Evolutionary conservation across 2,113 vertebrate genomes (phyloP).

Genomic region (Periophthalmodon schlosseri): DNA sequence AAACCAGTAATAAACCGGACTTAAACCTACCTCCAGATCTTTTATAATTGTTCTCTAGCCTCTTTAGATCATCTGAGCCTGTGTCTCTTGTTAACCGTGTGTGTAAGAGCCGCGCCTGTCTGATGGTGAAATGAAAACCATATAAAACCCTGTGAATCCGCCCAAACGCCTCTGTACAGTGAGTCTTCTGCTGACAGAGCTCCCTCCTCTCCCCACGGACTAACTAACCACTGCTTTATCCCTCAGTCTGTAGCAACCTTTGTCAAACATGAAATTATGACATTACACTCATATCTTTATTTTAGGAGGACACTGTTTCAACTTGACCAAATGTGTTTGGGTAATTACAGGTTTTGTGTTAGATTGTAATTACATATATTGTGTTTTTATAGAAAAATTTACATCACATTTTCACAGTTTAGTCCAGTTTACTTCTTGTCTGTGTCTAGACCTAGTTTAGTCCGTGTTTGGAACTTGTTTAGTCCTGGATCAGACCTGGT

Average conservation of each 20-base stretch:
- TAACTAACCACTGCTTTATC: not conserved
- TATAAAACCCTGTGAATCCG: not conserved
- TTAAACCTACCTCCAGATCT: not conserved
- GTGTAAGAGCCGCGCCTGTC: not conserved
- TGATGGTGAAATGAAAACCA: not conserved
- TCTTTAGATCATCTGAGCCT: not conserved
- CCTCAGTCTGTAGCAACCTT: not conserved
- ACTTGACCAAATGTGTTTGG: too few relatives aligned
- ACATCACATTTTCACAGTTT: too few relatives aligned
- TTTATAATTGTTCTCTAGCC: not conserved
- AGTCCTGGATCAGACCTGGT: too few relatives aligned
- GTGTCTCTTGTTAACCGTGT: not conserved
- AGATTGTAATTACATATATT: too few relatives aligned
- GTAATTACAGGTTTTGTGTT: too few relatives aligned
- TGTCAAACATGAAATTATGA: not conserved
- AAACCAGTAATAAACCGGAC: not conserved
- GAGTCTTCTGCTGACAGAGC: not conserved
- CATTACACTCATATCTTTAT: not conserved
- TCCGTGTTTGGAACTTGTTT: not conserved
- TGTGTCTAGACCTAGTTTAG: not conserved
- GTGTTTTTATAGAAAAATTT: too few relatives aligned
- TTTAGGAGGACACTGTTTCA: not conserved
- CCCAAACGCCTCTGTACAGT: slow-evolving; percentile 5
- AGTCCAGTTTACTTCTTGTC: too few relatives aligned
- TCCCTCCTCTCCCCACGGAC: not conserved